A percentile compares a stretch with the other conserved stretches of the same genome.
Conservation (phyloP, 2,888 invertebrate species). For the Aelia acuminata region DNA sequence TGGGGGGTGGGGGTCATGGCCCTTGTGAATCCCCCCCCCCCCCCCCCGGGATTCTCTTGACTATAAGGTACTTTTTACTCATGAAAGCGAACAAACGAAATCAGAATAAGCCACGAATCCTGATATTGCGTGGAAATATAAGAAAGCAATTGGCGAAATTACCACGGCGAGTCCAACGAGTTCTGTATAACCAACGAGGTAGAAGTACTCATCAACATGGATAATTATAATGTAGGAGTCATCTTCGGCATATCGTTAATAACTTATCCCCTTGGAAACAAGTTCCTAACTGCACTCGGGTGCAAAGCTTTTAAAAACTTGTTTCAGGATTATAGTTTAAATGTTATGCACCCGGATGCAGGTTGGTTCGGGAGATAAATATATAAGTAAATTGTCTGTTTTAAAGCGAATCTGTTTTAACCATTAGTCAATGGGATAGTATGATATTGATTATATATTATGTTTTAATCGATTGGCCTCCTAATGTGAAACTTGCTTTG, state of each 20-base stretch:
- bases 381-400: no score
- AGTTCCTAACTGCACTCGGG: background rate
- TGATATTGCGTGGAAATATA: background rate
- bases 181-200: background rate
- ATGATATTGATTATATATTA: no score
- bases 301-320: background rate
- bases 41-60: no score
- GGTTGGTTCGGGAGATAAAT: no score
- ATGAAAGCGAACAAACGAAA: no score
- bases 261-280: background rate
- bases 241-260: background rate
- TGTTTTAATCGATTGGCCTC: no score
- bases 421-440: background rate
- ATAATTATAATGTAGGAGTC: background rate
- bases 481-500: no score
- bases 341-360: background rate
- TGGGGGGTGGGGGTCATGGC: no score
- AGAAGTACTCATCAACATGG: background rate
- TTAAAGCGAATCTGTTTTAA: no score
- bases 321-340: background rate
- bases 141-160: background rate
- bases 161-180: background rate
- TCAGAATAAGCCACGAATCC: no score
- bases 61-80: no score
- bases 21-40: no score